These are phyloP conservation scores for Zootermopsis nevadensis DNA, from an alignment of 2,888 invertebrate species.

Conservation along the genomic window DNA sequence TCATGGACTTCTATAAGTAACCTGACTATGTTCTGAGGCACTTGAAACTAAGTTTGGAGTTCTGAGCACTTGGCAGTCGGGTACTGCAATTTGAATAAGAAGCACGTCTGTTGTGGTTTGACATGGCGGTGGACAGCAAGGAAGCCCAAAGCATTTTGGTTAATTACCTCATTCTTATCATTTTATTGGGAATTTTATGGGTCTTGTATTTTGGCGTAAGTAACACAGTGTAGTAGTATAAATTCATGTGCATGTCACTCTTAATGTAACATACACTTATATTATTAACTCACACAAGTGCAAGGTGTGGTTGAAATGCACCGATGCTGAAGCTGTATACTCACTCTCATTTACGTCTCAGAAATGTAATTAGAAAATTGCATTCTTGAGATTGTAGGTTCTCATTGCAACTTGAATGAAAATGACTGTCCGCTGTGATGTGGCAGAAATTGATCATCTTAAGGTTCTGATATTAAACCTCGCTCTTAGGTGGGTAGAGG, in stretches of 20 bases:
- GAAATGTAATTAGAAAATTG: no score
- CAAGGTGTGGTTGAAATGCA: no score
- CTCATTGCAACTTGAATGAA: no score
- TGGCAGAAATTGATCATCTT: no score
- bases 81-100: not conserved
- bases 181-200: conserved; percentile 55
- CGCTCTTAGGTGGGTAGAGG: no score
- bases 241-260: not conserved
- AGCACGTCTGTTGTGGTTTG: not conserved
- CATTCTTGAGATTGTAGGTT: no score
- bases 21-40: not conserved
- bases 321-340: no score
- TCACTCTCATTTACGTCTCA: no score
- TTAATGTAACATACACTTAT: no score
- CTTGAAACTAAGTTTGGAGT: conserved; percentile 8
- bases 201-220: conserved; percentile 52
- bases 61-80: not conserved
- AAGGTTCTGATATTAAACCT: no score
- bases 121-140: conserved; percentile 45
- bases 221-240: not conserved
- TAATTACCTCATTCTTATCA: conserved; percentile 55
- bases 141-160: conserved; percentile 52
- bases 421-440: no score
- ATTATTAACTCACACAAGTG: no score
- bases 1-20: not conserved